These are phyloP conservation scores for Monopis laevigella DNA, from an alignment of 2,888 invertebrate species.

Conservation along the genomic window DNA sequence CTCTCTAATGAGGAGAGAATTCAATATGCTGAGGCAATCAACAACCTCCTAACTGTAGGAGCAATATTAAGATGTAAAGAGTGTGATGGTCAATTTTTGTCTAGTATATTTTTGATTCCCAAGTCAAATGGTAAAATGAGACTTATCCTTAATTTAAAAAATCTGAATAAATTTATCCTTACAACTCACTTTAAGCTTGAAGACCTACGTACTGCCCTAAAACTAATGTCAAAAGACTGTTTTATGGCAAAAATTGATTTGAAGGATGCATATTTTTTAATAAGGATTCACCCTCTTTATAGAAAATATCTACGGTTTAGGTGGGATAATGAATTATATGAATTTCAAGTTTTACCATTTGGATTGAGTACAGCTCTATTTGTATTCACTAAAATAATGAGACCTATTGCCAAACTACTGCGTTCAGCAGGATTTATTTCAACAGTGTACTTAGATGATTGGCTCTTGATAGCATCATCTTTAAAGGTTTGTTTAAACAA, in stretches of 20 bases:
- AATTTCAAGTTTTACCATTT: slow-evolving; percentile 15
- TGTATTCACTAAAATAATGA: slow-evolving; percentile 6
- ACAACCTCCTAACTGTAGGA: slow-evolving; percentile 2
- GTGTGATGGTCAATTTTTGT: slow-evolving; percentile 13
- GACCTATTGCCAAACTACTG: neutral
- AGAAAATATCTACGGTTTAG: slow-evolving; percentile 14
- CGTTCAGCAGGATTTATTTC: slow-evolving; percentile 3
- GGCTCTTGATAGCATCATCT: slow-evolving; percentile 1
- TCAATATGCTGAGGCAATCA: slow-evolving; percentile 12
- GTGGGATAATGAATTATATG: slow-evolving; percentile 9
- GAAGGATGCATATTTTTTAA: slow-evolving; percentile 14
- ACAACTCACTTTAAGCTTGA: slow-evolving; percentile 13
- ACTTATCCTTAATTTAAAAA: slow-evolving; percentile 15
- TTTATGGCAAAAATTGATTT: slow-evolving; percentile 11
- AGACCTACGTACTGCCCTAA: slow-evolving; percentile 12
- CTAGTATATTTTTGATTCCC: slow-evolving; percentile 12
- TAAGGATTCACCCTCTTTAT: slow-evolving; percentile 1
- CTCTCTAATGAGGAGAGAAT: slow-evolving; percentile 2
- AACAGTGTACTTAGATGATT: slow-evolving; percentile 8
- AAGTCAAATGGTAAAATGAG: slow-evolving; percentile 13
- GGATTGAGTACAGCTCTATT: neutral
- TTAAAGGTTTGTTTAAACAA: neutral
- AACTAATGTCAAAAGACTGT: slow-evolving; percentile 10
- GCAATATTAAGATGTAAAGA: slow-evolving; percentile 10
- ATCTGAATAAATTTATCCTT: slow-evolving; percentile 11